A percentile compares a stretch with the other conserved stretches of the same genome.
phyloP scores from a whole-genome alignment of 2,888 invertebrate genomes.

The Drosophila lutescens region DNA sequence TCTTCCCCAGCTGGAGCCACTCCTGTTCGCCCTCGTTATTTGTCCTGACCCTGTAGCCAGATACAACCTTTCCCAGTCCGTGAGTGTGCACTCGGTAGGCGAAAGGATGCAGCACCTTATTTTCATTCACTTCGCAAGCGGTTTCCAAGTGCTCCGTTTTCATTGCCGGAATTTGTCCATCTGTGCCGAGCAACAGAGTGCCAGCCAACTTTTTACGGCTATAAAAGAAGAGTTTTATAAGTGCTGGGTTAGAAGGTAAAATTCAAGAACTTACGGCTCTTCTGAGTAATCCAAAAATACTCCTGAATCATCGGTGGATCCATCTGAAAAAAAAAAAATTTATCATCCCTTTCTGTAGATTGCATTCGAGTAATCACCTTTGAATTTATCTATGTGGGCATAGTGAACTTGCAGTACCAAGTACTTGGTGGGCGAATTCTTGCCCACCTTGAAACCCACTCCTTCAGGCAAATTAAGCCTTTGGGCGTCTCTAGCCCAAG shows the following conservation, averaged over 20 bases:
- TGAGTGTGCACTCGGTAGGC: constrained; percentile 98
- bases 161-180: constrained; percentile 90
- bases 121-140: constrained; percentile 91
- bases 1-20: constrained; percentile 94
- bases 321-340: constrained; percentile 85
- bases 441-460: constrained; percentile 97
- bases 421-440: constrained; percentile 92
- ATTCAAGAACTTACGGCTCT: constrained; percentile 86
- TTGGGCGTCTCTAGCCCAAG: constrained; percentile 97
- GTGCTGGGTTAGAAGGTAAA: too few relatives aligned
- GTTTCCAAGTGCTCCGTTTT: constrained; percentile 94
- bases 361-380: constrained; percentile 84
- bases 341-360: not conserved
- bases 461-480: constrained; percentile 91
- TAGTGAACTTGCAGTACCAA: constrained; percentile 98
- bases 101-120: constrained; percentile 95
- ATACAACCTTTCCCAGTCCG: constrained; percentile 92
- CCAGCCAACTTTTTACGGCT: constrained; percentile 95
- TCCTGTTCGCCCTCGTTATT: constrained; percentile 86
- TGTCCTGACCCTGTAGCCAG: constrained; percentile 91
- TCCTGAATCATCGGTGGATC: constrained; percentile 93
- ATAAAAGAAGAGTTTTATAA: constrained; percentile 63
- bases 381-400: constrained; percentile 87
- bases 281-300: constrained; percentile 92
- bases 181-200: constrained; percentile 94